A percentile compares a stretch with the other conserved stretches of the same genome.
Evolutionary conservation across 2,888 invertebrate species (phyloP).

Genomic region (Apantesis nais): DNA sequence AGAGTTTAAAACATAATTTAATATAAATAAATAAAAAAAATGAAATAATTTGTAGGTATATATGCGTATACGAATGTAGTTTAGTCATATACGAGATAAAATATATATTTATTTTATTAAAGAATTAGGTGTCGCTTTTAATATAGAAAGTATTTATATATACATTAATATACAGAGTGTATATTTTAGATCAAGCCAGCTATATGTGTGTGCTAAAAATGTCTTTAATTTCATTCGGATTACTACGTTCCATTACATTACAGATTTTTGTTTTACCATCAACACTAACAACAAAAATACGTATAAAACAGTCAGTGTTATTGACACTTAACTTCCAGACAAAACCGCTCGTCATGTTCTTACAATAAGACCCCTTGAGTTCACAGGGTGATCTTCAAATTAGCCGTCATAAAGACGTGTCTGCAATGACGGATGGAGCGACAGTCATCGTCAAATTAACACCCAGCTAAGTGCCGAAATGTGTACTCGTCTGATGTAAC

Average conservation of each 20-base stretch:
- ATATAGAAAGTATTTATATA: not conserved
- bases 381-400: slow-evolving; percentile 77
- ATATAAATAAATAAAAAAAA: too few relatives aligned
- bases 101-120: not conserved
- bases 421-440: slow-evolving; percentile 77
- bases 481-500: slow-evolving; percentile 68
- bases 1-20: too few relatives aligned
- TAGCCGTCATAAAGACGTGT: slow-evolving; percentile 76
- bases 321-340: slow-evolving; percentile 37
- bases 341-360: slow-evolving; percentile 71
- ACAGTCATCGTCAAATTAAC: slow-evolving; percentile 83
- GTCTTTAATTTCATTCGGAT: not conserved
- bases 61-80: too few relatives aligned
- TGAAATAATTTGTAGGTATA: too few relatives aligned
- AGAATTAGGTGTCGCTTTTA: not conserved
- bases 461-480: slow-evolving; percentile 80
- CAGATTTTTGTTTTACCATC: not conserved
- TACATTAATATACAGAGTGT: not conserved
- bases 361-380: slow-evolving; percentile 75
- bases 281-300: slow-evolving; percentile 3
- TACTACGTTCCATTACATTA: not conserved
- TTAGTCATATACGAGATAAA: too few relatives aligned
- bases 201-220: not conserved
- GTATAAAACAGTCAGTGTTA: slow-evolving; percentile 17
- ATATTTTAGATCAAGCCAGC: not conserved